These are phyloP conservation scores for Hypomesus transpacificus DNA, from an alignment of 2,113 vertebrate genomes.

Conservation along the genomic window DNA sequence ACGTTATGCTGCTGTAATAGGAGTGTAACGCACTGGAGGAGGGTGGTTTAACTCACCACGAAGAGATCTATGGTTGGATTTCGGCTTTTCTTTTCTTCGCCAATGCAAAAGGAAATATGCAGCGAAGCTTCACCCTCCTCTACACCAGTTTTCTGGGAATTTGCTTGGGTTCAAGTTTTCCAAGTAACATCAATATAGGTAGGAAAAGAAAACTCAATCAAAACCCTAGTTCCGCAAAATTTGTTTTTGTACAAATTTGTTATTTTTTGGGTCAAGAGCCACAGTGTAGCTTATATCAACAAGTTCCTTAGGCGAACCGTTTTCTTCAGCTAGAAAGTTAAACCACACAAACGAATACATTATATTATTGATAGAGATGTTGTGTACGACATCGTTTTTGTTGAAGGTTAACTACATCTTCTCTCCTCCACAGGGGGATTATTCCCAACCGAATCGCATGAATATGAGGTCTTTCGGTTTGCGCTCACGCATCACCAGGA, in stretches of 20 bases:
- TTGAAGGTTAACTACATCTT: conserved; percentile 40
- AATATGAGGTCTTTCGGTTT: conserved; percentile 99
- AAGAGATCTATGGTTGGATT: conserved; percentile 89
- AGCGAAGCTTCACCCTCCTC: conserved; percentile 95
- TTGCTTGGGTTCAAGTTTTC: conserved; percentile 97
- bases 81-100: conserved; percentile 88
- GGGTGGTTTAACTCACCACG: conserved; percentile 55
- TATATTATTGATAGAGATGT: neutral
- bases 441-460: conserved; percentile 94
- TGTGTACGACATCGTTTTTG: neutral
- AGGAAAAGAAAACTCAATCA: conserved; percentile 64
- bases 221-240: neutral
- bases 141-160: conserved; percentile 97
- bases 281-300: no score
- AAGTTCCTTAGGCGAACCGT: no score
- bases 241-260: no score
- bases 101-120: conserved; percentile 99
- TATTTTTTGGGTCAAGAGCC: no score
- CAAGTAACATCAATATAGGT: conserved; percentile 99
- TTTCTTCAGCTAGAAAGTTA: no score
- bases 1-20: conserved; percentile 44
- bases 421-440: conserved; percentile 82
- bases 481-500: conserved; percentile 95
- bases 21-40: conserved; percentile 38
- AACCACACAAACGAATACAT: neutral